phyloP scores from a whole-genome alignment of 35 echinoderm and acorn worm genomes.

The Patiria miniata region DNA sequence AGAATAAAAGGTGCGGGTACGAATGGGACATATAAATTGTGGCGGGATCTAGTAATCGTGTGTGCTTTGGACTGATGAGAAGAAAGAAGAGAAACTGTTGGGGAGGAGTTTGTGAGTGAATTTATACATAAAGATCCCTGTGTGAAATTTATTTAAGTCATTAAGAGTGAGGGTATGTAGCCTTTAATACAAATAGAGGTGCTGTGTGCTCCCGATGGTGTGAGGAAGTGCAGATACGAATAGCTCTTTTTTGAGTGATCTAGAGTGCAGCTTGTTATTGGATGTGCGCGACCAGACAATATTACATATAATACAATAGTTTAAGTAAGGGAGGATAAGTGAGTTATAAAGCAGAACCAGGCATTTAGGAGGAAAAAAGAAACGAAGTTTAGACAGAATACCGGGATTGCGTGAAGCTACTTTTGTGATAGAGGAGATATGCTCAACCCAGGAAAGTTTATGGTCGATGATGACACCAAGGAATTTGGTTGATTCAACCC shows the following conservation, averaged over 20 bases:
- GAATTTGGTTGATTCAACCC: neutral
- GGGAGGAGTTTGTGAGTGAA: no score
- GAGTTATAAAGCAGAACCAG: neutral
- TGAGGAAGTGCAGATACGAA: neutral
- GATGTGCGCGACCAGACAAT: neutral
- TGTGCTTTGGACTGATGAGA: no score
- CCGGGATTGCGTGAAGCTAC: neutral
- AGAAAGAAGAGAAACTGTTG: no score
- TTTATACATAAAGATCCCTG: no score
- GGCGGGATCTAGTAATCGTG: no score
- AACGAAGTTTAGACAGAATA: neutral
- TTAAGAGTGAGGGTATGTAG: no score
- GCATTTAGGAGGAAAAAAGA: neutral
- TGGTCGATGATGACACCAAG: neutral
- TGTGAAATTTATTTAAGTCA: no score
- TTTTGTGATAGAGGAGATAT: constrained; percentile 10
- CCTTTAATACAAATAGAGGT: no score
- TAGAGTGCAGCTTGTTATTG: neutral
- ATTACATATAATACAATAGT: neutral
- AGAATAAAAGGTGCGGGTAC: no score
- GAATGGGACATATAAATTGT: no score
- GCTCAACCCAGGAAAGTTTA: neutral
- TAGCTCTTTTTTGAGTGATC: constrained; percentile 9
- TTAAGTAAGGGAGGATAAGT: neutral
- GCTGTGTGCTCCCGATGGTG: no score